Evolutionary conservation across 2,113 vertebrate genomes (phyloP), one percentile per base, ranked within the genome.

Genomic region (Dipodomys ordii): DNA sequence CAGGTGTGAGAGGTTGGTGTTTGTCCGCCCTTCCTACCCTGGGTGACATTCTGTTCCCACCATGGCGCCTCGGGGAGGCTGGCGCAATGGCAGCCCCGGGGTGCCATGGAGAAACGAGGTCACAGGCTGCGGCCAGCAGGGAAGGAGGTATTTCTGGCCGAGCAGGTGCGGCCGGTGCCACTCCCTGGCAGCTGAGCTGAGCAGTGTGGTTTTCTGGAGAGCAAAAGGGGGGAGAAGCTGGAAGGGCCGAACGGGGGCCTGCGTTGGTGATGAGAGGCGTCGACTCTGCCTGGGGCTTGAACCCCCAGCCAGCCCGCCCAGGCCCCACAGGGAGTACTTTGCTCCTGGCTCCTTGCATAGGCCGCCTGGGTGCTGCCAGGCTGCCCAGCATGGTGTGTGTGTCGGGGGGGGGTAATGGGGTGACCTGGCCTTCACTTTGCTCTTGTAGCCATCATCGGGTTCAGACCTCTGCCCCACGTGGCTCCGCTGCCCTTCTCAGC

Each of bases 191-290:
- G 73, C 96, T 22, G 11, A 73, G 44, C 23, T 87, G 28, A 81
- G 88, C 78, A 30, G n/a, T 39, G 39, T 0, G 67, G 27, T 82
- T 82, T 97, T 97, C 96, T 95, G 96, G 96, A 95, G 73, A 87
- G 87, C 91, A 89, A 87, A 71, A 94, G 77, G 80, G 91, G 68
- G 69, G 13, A 39, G 23, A 35, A 68, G 57, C 84, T 1, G 44
- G 69, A 30, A 57, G n/a, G 6, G 30, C 65, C 30, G 83, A 90
- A 78, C 76, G 0, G 7, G 67, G 62, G 90, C 79, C 60, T 23
- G 62, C 28, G 3, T 20, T 4, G 30, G 80, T 7, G 16, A 13
- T 11, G 2, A 0, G 28, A 35, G 27, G 44, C 49, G 49, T 44
- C 57, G 30, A 64, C 39, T 4, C 57, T 4, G 30, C 62, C 8